Conservation (phyloP, 1,140 invertebrate genomes). For the Battus philenor region DNA sequence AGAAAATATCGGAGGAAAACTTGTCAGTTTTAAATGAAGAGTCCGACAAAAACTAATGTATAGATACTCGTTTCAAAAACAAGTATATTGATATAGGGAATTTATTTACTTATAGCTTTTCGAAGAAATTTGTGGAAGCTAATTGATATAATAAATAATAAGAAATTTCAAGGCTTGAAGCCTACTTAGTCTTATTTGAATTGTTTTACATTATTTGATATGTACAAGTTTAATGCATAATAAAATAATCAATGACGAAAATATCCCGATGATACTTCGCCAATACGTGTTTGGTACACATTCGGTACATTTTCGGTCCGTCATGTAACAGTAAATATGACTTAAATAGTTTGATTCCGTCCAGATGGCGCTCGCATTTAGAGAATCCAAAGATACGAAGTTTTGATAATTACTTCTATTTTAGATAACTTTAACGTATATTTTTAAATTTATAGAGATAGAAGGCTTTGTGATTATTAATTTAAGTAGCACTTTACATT, state of each 20-base stretch:
- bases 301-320: not conserved
- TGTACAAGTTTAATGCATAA: too few species aligned
- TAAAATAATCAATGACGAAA: too few species aligned
- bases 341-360: slow-evolving; percentile 14
- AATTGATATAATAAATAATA: not conserved
- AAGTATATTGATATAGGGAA: slow-evolving; percentile 2
- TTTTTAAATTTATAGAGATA: slow-evolving; percentile 21
- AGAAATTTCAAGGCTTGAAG: too few species aligned
- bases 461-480: slow-evolving; percentile 64
- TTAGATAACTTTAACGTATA: slow-evolving; percentile 24
- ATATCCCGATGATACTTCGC: too few species aligned
- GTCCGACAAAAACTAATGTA: slow-evolving; percentile 29
- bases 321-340: slow-evolving; percentile 1
- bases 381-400: slow-evolving; percentile 56
- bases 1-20: slow-evolving; percentile 67
- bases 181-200: slow-evolving; percentile 1
- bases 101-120: not conserved
- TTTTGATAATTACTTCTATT: slow-evolving; percentile 28
- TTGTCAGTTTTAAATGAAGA: slow-evolving; percentile 52
- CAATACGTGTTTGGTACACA: not conserved
- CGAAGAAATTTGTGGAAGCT: not conserved
- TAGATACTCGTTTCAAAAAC: not conserved
- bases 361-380: slow-evolving; percentile 42
- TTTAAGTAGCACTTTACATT: slow-evolving; percentile 63
- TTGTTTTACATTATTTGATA: too few species aligned